These are phyloP conservation scores for Stenichneumon culpator DNA, from an alignment of 2,888 invertebrate species.

Conservation along the genomic window DNA sequence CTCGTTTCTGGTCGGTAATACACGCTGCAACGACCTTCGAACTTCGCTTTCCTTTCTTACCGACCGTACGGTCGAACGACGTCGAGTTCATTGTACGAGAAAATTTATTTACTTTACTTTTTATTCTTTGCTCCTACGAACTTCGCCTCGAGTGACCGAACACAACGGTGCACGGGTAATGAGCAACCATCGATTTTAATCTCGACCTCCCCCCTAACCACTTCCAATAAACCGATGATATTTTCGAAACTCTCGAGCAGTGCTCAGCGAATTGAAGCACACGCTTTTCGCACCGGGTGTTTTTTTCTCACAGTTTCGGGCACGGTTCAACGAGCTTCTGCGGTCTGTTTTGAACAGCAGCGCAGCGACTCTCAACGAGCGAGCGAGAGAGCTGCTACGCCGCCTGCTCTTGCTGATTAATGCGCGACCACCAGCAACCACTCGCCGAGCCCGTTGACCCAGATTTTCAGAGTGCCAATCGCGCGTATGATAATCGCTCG, in stretches of 20 bases:
- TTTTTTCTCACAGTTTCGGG: slow-evolving; percentile 23
- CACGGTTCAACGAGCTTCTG: slow-evolving; percentile 27
- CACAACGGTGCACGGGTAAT: not conserved
- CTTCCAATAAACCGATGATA: too few species aligned
- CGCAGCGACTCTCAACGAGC: not conserved
- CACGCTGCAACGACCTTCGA: not conserved
- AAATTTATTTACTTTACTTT: not conserved
- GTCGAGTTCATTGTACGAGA: not conserved
- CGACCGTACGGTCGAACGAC: not conserved
- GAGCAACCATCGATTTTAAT: slow-evolving; percentile 17
- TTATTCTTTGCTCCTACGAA: not conserved
- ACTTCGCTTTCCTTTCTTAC: not conserved
- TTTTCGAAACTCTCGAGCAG: not conserved
- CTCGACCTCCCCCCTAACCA: not conserved
- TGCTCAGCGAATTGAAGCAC: not conserved
- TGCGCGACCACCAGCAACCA: not conserved
- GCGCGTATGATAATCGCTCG: slow-evolving; percentile 32
- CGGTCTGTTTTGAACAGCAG: not conserved
- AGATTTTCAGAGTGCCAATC: slow-evolving; percentile 35
- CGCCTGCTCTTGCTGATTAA: not conserved
- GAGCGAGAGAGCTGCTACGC: not conserved
- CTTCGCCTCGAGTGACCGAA: not conserved
- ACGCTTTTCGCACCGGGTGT: not conserved
- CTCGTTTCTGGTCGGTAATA: not conserved
- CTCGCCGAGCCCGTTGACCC: slow-evolving; percentile 31